A percentile compares a stretch with the other conserved stretches of the same genome.
Conservation (phyloP, 35 echinoderm and acorn worm species). For the Eucidaris tribuloides region DNA sequence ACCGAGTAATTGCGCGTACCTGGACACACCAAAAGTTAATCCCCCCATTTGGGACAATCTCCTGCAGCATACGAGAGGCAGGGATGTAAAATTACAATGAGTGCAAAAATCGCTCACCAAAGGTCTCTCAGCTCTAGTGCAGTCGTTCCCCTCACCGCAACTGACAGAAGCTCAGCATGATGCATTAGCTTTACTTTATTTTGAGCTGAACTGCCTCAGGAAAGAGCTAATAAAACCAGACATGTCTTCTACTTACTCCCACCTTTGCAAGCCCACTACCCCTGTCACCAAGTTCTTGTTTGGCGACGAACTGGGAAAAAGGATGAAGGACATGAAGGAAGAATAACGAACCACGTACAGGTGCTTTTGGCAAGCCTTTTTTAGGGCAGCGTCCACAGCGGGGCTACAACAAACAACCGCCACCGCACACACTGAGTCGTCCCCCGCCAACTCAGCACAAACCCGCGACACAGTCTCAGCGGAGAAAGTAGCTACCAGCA, state of each 20-base stretch:
- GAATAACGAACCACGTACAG: slow-evolving; percentile 23
- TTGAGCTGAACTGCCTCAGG: slow-evolving; percentile 28
- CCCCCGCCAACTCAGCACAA: neutral
- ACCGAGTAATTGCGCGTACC: slow-evolving; percentile 22
- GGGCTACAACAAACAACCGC: neutral
- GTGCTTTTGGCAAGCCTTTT: neutral
- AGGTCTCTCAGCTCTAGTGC: slow-evolving; percentile 2
- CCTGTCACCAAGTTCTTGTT: slow-evolving; percentile 38
- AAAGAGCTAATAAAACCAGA: slow-evolving; percentile 50
- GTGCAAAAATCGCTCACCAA: slow-evolving; percentile 34
- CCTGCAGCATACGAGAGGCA: neutral
- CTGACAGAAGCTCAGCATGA: slow-evolving; percentile 15
- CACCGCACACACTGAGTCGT: neutral
- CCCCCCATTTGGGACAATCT: slow-evolving; percentile 51
- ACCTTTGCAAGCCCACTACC: slow-evolving; percentile 15
- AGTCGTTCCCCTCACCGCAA: neutral
- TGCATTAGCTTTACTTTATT: neutral
- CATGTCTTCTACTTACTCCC: neutral
- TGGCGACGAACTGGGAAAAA: slow-evolving; percentile 47
- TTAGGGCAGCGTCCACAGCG: neutral
- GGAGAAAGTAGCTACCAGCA: neutral
- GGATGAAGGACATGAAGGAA: slow-evolving; percentile 46
- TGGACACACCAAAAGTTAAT: slow-evolving; percentile 38
- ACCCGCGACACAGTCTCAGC: neutral
- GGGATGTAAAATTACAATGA: slow-evolving; percentile 43